Evolutionary conservation across 2,797 vertebrate species (phyloP), one percentile per base, ranked within the genome.

Genomic region (Tinamus major): DNA sequence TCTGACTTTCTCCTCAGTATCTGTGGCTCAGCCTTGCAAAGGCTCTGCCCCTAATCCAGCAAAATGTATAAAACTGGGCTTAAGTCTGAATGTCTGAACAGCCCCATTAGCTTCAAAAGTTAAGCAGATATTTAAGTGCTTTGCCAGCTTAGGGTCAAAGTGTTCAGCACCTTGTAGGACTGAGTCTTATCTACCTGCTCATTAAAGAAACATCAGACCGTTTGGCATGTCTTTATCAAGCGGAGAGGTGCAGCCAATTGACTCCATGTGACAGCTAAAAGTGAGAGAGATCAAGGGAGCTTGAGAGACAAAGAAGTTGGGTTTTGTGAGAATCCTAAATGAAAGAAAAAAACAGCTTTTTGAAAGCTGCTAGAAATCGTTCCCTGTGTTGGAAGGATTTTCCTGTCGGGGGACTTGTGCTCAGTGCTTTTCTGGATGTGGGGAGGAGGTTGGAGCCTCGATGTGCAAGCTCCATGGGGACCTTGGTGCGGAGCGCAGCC

Each of bases 141-240:
- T 88, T 94, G 83, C 87, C 51, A 87, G 92, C 89, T 79, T 68
- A 41, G 90, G 87, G 92, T 96, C 93, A 94, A 75, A 95, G 58
- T 89, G 75, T 90, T 93, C 85, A 82, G 87, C 92, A 92, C 92
- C 87, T 93, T 85, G 87, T 92, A 95, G 91, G 93, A 92, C 85
- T 89, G 42, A 87, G 87, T 88, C 80, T 95, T 87, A 72, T 82
- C 92, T 93, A 55, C 85, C 92, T 95, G 78, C 93, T 95, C 92
- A 96, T 94, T 96, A 96, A 94, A 90, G 96, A 51, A 46, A 95
- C 85, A 93, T 92, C 93, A 95, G 93, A 94, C 75, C 87, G 33
- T 78, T 51, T 92, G 92, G 78, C 78, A 94, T 85, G 88, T 91
- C 95, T 93, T 95, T 92, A 91, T 96, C 92, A 95, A 93, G 94